phyloP scores from a whole-genome alignment of 2,113 vertebrate genomes.

The Toxotes jaculatrix region DNA sequence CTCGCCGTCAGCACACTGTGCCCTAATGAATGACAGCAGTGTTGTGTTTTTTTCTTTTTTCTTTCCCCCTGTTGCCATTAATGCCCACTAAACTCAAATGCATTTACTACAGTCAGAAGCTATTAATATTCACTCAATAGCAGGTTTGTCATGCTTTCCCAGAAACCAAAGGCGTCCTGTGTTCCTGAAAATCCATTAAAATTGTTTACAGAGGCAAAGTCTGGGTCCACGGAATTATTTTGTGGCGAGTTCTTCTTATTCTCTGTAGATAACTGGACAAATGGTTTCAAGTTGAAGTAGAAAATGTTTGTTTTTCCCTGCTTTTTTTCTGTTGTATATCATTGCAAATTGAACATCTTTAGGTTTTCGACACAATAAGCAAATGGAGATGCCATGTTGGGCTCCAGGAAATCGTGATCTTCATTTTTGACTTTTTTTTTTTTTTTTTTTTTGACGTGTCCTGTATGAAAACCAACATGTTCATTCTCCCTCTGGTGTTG shows the following conservation, averaged over 20 bases:
- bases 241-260: background rate
- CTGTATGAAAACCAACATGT: background rate
- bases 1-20: background rate
- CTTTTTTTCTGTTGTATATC: background rate
- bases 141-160: conserved; percentile 38
- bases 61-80: background rate
- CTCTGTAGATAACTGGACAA: too few species aligned
- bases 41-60: background rate
- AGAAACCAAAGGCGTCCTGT: conserved; percentile 18
- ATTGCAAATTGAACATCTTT: background rate
- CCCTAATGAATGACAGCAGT: background rate
- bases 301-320: background rate
- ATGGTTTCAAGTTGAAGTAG: background rate
- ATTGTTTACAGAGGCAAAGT: conserved; percentile 9
- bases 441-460: background rate
- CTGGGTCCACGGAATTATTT: conserved; percentile 6
- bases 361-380: background rate
- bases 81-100: conserved; percentile 30
- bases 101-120: conserved; percentile 28
- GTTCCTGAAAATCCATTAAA: conserved; percentile 65
- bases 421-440: background rate
- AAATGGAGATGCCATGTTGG: background rate
- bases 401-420: background rate
- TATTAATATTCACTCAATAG: conserved; percentile 26
- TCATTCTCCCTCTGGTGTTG: background rate